phyloP scores from a whole-genome alignment of 2,888 invertebrate species.

The Galerucella calmariensis region DNA sequence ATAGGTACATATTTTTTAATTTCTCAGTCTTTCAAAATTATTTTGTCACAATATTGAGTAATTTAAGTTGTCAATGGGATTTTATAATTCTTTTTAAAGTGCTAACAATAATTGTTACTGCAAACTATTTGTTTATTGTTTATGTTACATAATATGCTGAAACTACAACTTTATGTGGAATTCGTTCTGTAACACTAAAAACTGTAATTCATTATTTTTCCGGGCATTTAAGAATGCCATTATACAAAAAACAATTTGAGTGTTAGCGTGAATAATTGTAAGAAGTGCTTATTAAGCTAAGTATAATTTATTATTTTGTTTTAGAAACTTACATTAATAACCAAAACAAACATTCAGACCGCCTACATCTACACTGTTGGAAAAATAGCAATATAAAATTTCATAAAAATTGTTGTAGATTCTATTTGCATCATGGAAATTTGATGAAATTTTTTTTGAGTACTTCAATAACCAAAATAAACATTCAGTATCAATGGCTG shows the following conservation, averaged over 20 bases:
- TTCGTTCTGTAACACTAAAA: background rate
- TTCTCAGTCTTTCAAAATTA: no score
- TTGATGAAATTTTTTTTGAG: no score
- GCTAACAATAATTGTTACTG: background rate
- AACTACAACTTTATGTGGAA: background rate
- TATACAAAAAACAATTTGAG: background rate
- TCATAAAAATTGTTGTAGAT: no score
- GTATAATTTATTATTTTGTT: background rate
- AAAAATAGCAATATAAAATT: no score
- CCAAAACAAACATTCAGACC: no score
- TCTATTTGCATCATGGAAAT: no score
- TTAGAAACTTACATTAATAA: background rate
- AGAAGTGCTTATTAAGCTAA: background rate
- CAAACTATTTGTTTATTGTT: conserved; percentile 3
- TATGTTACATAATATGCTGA: background rate
- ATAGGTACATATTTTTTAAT: no score
- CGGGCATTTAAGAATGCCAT: background rate
- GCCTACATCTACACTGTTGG: no score
- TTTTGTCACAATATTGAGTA: no score
- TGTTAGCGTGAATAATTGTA: background rate
- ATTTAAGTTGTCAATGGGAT: no score
- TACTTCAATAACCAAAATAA: no score
- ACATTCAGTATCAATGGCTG: no score
- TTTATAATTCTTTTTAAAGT: background rate
- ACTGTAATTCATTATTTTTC: background rate